phyloP scores from a whole-genome alignment of 2,113 vertebrate species.

The Leucoraja erinaceus region DNA sequence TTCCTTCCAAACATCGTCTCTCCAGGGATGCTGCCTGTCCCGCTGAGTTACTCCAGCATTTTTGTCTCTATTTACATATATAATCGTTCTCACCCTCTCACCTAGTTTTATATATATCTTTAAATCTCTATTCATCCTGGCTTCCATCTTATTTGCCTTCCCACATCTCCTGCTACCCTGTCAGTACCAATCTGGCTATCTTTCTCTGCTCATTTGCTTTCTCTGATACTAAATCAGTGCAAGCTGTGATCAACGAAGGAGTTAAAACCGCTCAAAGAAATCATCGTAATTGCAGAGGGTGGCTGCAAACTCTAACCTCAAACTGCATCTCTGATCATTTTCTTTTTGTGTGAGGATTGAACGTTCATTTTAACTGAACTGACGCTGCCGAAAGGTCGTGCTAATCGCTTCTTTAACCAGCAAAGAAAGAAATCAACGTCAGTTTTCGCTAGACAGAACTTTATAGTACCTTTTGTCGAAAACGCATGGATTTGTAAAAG shows the following conservation, averaged over 20 bases:
- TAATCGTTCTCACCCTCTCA: background rate
- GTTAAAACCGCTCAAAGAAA: conserved; percentile 20
- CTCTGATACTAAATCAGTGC: background rate
- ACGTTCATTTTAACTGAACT: background rate
- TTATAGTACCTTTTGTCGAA: background rate
- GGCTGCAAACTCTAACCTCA: background rate
- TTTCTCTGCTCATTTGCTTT: background rate
- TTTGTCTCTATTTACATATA: background rate
- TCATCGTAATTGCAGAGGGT: background rate
- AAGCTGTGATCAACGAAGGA: conserved; percentile 10
- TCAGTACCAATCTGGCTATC: background rate
- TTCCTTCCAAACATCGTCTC: too few relatives aligned
- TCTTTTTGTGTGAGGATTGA: background rate
- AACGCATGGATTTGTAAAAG: background rate
- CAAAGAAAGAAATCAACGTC: background rate
- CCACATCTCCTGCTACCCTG: background rate
- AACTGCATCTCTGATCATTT: background rate
- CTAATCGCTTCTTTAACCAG: background rate
- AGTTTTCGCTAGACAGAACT: background rate
- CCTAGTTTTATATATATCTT: background rate
- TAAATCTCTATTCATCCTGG: background rate
- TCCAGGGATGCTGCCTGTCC: too few relatives aligned
- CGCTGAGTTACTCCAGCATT: too few relatives aligned
- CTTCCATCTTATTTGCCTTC: background rate
- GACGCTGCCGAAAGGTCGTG: too few relatives aligned